Evolutionary conservation across 2,888 invertebrate genomes (phyloP).

Genomic region (Trileptium ribeirensis): DNA sequence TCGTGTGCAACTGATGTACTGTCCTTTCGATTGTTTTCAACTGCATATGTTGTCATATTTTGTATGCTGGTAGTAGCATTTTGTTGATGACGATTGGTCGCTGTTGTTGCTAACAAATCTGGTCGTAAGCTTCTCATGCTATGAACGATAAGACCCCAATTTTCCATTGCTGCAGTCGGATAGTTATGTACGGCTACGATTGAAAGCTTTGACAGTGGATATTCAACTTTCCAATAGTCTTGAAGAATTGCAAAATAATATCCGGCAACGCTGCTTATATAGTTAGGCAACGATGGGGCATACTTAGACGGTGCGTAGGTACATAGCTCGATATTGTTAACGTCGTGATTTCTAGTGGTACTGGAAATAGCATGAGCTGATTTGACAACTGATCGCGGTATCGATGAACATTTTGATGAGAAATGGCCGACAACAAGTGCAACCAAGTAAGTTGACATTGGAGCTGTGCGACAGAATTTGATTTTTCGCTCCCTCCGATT

Average conservation of each 20-base stretch:
- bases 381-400: background rate
- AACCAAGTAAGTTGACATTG: constrained; percentile 54
- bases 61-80: background rate
- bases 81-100: too few species aligned
- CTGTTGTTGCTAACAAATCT: background rate
- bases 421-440: constrained; percentile 46
- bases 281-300: constrained; percentile 34
- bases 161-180: constrained; percentile 55
- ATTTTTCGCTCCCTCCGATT: too few species aligned
- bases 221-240: constrained; percentile 42
- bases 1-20: background rate
- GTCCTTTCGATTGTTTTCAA: too few species aligned
- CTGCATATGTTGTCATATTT: too few species aligned
- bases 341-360: too few species aligned
- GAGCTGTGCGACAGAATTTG: constrained; percentile 43
- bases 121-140: constrained; percentile 43
- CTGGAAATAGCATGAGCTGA: background rate
- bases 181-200: constrained; percentile 54
- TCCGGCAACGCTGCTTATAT: constrained; percentile 33
- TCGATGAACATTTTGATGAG: constrained; percentile 7
- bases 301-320: background rate
- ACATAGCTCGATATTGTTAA: constrained; percentile 12
- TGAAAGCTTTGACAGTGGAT: constrained; percentile 50
- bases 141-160: constrained; percentile 54
- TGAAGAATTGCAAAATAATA: constrained; percentile 44